A percentile compares a stretch with the other conserved stretches of the same genome.
Conservation (phyloP, 1,140 invertebrate genomes). For the Contarinia nasturtii region DNA sequence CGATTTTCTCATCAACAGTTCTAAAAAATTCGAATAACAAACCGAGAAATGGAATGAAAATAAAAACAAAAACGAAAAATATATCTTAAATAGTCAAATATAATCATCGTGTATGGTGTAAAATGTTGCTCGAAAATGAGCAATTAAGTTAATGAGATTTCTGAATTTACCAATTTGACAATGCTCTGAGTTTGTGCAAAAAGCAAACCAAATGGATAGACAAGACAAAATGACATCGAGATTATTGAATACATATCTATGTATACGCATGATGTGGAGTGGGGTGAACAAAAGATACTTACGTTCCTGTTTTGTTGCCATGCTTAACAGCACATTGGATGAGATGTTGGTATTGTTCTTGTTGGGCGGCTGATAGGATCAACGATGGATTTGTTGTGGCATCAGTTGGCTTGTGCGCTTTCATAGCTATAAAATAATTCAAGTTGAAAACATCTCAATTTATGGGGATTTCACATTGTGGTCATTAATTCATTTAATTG, state of each 20-base stretch:
- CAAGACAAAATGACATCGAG: neutral
- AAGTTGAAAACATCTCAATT: too few relatives aligned
- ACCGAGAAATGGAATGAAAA: neutral
- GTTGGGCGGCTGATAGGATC: constrained; percentile 78
- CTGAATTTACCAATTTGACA: neutral
- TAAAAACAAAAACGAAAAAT: too few relatives aligned
- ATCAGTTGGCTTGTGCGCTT: constrained; percentile 95
- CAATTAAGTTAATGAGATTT: too few relatives aligned
- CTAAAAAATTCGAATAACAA: constrained; percentile 25
- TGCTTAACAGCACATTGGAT: constrained; percentile 79
- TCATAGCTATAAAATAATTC: constrained; percentile 55
- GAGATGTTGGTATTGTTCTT: constrained; percentile 77
- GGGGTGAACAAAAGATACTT: constrained; percentile 21
- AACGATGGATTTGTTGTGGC: constrained; percentile 98
- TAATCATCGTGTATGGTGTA: neutral
- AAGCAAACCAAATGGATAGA: constrained; percentile 4
- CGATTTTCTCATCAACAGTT: constrained; percentile 44
- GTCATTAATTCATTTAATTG: too few relatives aligned
- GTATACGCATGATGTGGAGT: too few relatives aligned
- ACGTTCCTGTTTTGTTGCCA: constrained; percentile 53
- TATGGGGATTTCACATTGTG: too few relatives aligned
- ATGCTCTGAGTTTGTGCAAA: neutral
- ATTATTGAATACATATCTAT: too few relatives aligned
- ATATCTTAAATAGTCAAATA: neutral
- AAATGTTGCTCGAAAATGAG: neutral